Conservation (phyloP, 2,797 vertebrate genomes). For the Urophycis tenuis region DNA sequence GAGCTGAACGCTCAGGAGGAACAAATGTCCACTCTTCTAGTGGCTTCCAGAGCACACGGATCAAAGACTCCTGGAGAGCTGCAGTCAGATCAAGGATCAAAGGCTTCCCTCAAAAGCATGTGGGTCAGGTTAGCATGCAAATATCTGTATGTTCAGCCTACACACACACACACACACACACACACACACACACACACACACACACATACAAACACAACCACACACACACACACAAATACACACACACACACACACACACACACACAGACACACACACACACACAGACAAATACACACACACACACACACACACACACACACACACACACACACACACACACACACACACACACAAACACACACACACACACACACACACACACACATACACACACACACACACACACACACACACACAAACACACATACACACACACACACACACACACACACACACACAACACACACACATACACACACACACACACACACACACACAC, state of each 20-base stretch:
- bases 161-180: slow-evolving; percentile 9
- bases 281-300: not conserved
- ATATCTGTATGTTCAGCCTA: slow-evolving; percentile 4
- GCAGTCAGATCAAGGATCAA: not conserved
- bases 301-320: not conserved
- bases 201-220: not conserved
- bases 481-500: no score
- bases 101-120: not conserved
- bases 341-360: no score
- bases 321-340: no score
- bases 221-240: not conserved
- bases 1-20: not conserved
- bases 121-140: slow-evolving; percentile 25
- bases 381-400: not conserved
- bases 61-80: slow-evolving; percentile 6
- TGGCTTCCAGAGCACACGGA: not conserved
- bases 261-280: not conserved
- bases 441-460: no score
- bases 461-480: no score
- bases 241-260: not conserved
- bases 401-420: no score
- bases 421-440: no score
- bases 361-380: no score
- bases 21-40: not conserved
- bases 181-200: slow-evolving; percentile 7